A percentile compares a stretch with the other conserved stretches of the same genome.
Conservation (phyloP, 2,797 vertebrate genomes). For the Chloroceryle inda region DNA sequence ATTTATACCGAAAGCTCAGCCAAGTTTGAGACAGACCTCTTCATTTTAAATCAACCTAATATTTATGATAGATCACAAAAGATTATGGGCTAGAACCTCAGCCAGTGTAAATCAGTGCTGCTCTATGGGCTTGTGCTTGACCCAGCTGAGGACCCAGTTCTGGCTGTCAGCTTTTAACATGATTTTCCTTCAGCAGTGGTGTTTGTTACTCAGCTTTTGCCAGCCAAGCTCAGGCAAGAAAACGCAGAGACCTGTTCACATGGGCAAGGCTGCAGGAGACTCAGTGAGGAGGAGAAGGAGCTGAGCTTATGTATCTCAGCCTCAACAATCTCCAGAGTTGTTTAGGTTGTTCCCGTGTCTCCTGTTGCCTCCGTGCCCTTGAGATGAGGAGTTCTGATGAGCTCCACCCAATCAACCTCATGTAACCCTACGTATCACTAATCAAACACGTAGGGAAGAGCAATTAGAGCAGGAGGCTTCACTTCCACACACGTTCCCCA, state of each 20-base stretch:
- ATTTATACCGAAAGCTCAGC: not conserved
- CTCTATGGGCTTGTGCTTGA: not conserved
- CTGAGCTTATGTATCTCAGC: accelerated
- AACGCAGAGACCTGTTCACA: not conserved
- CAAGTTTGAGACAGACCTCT: not conserved
- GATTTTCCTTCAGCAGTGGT: not conserved
- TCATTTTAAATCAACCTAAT: not conserved
- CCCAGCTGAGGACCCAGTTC: not conserved
- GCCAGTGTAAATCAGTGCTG: not conserved
- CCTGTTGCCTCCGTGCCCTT: not conserved
- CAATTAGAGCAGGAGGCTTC: constrained; percentile 60
- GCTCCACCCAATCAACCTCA: not conserved
- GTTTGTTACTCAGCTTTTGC: not conserved
- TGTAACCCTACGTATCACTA: constrained; percentile 6
- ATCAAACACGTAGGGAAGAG: not conserved
- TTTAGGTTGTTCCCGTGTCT: not conserved
- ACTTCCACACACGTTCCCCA: not conserved
- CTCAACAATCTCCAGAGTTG: not conserved
- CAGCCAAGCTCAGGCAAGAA: not conserved
- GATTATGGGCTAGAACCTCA: constrained; percentile 11
- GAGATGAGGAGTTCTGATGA: not conserved
- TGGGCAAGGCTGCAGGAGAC: not conserved
- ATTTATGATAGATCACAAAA: not conserved
- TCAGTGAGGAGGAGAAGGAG: not conserved
- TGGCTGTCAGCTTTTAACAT: constrained; percentile 5